These are phyloP conservation scores for Tubulanus polymorphus DNA, from an alignment of 2,888 invertebrate genomes.

Conservation along the genomic window DNA sequence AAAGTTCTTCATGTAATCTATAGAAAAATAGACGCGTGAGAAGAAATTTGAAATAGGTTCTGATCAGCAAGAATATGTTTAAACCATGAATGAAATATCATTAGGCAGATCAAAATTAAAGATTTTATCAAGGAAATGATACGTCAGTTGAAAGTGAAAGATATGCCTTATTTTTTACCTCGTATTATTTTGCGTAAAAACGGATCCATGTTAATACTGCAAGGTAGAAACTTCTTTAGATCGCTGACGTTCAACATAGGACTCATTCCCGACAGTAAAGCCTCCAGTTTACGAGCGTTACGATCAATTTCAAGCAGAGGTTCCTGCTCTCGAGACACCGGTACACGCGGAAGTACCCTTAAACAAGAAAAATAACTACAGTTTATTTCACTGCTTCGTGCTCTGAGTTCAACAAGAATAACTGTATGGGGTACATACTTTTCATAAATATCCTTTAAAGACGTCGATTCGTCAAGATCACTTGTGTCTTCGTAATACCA, in stretches of 20 bases:
- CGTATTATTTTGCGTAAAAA: conserved; percentile 95
- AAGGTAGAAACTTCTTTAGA: conserved; percentile 90
- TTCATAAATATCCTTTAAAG: conserved; percentile 86
- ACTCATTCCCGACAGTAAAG: conserved; percentile 63
- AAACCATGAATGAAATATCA: too few relatives aligned
- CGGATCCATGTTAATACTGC: conserved; percentile 97
- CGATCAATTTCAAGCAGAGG: conserved; percentile 86
- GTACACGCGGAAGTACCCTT: conserved; percentile 66
- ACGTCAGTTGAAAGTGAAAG: too few relatives aligned
- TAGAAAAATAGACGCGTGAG: too few relatives aligned
- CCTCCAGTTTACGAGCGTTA: conserved; percentile 91
- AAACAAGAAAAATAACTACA: conserved; percentile 1
- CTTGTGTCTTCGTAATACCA: conserved; percentile 87
- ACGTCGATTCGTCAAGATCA: conserved; percentile 71
- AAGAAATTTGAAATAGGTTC: too few relatives aligned
- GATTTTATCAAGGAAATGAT: too few relatives aligned
- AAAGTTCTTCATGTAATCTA: too few relatives aligned
- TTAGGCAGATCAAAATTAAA: too few relatives aligned
- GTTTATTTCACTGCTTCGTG: background rate
- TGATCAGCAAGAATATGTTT: too few relatives aligned
- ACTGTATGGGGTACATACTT: conserved; percentile 71
- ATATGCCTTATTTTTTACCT: too few relatives aligned
- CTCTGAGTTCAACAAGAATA: too few relatives aligned
- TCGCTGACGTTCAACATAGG: conserved; percentile 55
- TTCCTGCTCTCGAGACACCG: conserved; percentile 79